Evolutionary conservation across 2,113 vertebrate genomes (phyloP).

Genomic region (Eublepharis macularius): DNA sequence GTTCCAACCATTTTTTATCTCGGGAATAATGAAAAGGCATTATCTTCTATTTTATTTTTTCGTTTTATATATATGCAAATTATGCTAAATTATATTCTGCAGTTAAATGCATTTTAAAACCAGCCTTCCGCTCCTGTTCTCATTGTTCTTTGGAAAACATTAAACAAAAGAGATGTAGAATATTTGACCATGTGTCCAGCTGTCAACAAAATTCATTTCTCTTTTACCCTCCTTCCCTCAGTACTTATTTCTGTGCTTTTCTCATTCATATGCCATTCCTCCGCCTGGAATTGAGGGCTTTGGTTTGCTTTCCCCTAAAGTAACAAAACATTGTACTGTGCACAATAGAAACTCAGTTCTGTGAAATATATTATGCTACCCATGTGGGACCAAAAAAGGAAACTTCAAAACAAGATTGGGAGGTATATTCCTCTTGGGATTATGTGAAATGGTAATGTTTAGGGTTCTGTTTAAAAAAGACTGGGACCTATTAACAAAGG

Average conservation of each 20-base stretch:
- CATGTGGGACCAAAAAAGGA: neutral
- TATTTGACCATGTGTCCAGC: neutral
- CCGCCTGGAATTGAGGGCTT: neutral
- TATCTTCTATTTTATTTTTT: neutral
- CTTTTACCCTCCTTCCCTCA: neutral
- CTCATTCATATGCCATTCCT: neutral
- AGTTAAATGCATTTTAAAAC: neutral
- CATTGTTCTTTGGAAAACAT: neutral
- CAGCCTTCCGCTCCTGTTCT: neutral
- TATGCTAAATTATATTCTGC: neutral
- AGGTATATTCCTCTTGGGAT: too few relatives aligned
- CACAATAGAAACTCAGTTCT: neutral
- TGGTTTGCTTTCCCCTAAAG: neutral
- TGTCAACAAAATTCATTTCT: neutral
- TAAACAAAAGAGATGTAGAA: neutral
- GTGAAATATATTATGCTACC: too few relatives aligned
- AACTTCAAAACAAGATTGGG: neutral
- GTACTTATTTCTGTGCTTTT: neutral
- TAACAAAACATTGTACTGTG: neutral
- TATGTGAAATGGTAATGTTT: neutral
- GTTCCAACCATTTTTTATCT: neutral
- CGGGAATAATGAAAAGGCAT: slow-evolving; percentile 2
- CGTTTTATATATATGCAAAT: neutral
- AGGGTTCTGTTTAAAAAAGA: neutral
- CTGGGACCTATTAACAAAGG: too few relatives aligned